These are phyloP conservation scores for Apostichopus leukothele DNA, from an alignment of 53 echinoderm and acorn worm genomes.

Conservation along the genomic window DNA sequence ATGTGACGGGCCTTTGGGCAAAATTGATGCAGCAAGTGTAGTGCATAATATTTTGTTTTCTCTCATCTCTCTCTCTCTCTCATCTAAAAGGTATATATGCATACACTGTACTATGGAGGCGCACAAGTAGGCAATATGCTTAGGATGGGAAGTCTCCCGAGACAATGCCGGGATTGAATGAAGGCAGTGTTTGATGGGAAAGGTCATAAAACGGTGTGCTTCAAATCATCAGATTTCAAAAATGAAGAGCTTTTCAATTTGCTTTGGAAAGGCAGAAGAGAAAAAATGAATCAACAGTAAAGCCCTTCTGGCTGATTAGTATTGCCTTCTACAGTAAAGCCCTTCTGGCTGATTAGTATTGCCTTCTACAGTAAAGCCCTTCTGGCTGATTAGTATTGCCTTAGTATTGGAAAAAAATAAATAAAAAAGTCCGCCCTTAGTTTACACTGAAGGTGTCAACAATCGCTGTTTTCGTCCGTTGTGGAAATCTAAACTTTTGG, in stretches of 20 bases:
- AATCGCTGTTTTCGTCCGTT: too few species aligned
- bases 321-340: constrained; percentile 2
- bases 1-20: constrained; percentile 33
- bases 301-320: constrained; percentile 10
- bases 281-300: constrained; percentile 6
- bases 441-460: too few species aligned
- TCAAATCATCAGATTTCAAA: constrained; percentile 41
- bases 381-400: constrained; percentile 15
- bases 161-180: constrained; percentile 26
- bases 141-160: constrained; percentile 22
- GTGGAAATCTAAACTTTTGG: too few species aligned
- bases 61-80: constrained; percentile 1
- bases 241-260: constrained; percentile 36
- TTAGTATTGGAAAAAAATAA: background rate
- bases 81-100: background rate
- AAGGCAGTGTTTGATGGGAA: constrained; percentile 14
- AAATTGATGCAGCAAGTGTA: constrained; percentile 30
- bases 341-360: constrained; percentile 10
- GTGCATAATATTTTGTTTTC: constrained; percentile 19
- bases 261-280: background rate
- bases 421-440: too few species aligned
- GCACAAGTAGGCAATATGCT: constrained; percentile 7
- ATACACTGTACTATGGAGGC: background rate
- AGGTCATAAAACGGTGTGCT: constrained; percentile 39
- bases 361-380: constrained; percentile 1